Evolutionary conservation across 2,113 vertebrate species (phyloP).

Genomic region (Tursiops truncatus): DNA sequence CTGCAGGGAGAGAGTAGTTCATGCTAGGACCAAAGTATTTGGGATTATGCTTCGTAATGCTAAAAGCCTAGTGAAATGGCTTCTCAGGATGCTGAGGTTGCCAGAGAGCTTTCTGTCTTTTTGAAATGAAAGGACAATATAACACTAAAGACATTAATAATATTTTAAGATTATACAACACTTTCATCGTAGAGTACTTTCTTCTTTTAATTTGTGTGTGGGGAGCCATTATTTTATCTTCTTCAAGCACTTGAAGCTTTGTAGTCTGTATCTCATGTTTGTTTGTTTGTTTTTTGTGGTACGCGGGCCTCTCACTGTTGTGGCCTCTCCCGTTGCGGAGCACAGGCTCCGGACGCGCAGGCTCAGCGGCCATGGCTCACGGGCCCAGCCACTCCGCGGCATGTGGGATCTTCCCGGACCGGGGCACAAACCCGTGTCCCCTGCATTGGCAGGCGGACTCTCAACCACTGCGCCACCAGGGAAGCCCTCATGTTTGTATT

Average conservation of each 20-base stretch:
- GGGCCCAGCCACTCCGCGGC: no score
- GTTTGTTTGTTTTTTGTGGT: neutral
- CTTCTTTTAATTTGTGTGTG: conserved; percentile 42
- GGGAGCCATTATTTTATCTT: neutral
- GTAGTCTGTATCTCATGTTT: neutral
- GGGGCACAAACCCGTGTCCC: no score
- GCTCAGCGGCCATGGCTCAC: no score
- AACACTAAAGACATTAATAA: conserved; percentile 27
- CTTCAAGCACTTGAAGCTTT: neutral
- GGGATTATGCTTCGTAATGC: conserved; percentile 37
- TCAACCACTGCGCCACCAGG: no score
- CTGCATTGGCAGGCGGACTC: no score
- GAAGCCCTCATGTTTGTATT: neutral
- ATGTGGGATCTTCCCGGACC: fast-evolving
- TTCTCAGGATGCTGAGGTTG: conserved; percentile 21
- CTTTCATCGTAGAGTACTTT: conserved; percentile 21
- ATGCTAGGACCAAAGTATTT: neutral
- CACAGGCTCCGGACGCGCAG: no score
- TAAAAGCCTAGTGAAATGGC: conserved; percentile 67
- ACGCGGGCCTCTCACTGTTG: no score
- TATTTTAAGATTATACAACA: neutral
- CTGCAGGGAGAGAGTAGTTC: neutral
- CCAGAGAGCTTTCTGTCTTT: conserved; percentile 31
- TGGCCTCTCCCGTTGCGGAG: no score
- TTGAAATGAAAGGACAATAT: conserved; percentile 44